These are phyloP conservation scores for Morinoia aosen DNA, from an alignment of 2,888 invertebrate genomes.

Conservation along the genomic window DNA sequence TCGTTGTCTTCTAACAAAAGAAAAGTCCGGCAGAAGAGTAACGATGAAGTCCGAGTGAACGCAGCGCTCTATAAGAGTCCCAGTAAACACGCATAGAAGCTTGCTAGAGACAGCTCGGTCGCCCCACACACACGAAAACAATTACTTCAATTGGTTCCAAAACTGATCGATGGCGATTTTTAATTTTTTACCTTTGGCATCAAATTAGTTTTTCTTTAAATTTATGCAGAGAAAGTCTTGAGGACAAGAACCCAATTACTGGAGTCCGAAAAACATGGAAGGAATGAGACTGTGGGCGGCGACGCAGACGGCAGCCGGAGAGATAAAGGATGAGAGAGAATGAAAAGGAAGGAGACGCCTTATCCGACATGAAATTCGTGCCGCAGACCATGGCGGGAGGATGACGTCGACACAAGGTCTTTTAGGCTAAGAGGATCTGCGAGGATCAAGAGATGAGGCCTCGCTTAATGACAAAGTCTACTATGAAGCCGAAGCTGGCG, in stretches of 20 bases:
- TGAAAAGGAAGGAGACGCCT: neutral
- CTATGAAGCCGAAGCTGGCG: neutral
- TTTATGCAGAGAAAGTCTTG: neutral
- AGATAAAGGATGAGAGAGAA: neutral
- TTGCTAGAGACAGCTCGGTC: neutral
- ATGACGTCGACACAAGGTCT: neutral
- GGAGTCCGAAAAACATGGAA: neutral
- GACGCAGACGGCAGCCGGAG: neutral
- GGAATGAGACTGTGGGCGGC: neutral
- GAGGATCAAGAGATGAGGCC: conserved; percentile 4
- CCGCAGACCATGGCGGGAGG: neutral
- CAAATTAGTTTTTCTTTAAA: neutral
- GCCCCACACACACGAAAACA: neutral
- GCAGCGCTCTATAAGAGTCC: neutral
- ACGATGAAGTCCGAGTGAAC: neutral
- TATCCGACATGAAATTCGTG: neutral
- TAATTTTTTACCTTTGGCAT: neutral
- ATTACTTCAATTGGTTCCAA: neutral
- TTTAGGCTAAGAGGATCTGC: neutral
- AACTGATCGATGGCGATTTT: neutral
- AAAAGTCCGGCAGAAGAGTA: conserved; percentile 4
- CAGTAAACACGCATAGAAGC: neutral
- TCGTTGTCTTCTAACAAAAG: conserved; percentile 9
- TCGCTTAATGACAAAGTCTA: neutral
- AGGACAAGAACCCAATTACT: neutral